Percentiles rank a stretch among this genome's conserved stretches.
Evolutionary conservation across 2,797 vertebrate species (phyloP).

Genomic region (Microcaecilia unicolor): DNA sequence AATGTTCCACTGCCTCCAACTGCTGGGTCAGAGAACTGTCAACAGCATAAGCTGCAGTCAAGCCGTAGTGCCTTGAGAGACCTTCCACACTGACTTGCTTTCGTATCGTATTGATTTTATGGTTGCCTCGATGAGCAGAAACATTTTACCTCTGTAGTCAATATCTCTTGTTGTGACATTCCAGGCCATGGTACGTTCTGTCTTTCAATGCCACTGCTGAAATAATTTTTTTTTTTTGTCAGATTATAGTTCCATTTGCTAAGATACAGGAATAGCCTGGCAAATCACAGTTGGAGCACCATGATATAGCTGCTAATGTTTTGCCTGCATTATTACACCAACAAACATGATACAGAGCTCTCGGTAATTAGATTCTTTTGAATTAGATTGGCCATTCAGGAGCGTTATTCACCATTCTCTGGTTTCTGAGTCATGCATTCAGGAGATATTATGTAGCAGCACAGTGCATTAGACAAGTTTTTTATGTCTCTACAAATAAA

Average conservation of each 20-base stretch:
- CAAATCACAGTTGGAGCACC: conserved; percentile 74
- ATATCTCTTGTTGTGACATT: conserved; percentile 96
- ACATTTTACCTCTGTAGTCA: conserved; percentile 85
- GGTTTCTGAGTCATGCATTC: conserved; percentile 74
- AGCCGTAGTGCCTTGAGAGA: conserved; percentile 70
- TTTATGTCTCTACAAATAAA: conserved; percentile 79
- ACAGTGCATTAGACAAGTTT: conserved; percentile 76
- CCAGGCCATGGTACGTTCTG: conserved; percentile 68
- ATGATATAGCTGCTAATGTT: conserved; percentile 79
- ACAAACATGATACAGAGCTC: conserved; percentile 78
- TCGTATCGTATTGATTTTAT: conserved; percentile 88
- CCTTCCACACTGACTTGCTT: conserved; percentile 85
- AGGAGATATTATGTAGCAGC: conserved; percentile 73
- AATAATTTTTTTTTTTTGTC: conserved; percentile 42
- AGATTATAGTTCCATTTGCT: conserved; percentile 72
- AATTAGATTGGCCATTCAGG: conserved; percentile 76
- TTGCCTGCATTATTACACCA: conserved; percentile 76
- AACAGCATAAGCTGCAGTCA: conserved; percentile 69
- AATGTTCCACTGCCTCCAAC: conserved; percentile 73
- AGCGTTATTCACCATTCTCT: conserved; percentile 68
- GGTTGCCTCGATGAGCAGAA: conserved; percentile 73
- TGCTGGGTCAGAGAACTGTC: conserved; percentile 69
- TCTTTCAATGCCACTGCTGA: conserved; percentile 63
- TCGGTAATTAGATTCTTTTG: conserved; percentile 79
- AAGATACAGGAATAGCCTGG: conserved; percentile 78